Evolutionary conservation across 2,797 vertebrate species (phyloP), one percentile per base, ranked within the genome.

Genomic region (Hapalemur alaotrensis): DNA sequence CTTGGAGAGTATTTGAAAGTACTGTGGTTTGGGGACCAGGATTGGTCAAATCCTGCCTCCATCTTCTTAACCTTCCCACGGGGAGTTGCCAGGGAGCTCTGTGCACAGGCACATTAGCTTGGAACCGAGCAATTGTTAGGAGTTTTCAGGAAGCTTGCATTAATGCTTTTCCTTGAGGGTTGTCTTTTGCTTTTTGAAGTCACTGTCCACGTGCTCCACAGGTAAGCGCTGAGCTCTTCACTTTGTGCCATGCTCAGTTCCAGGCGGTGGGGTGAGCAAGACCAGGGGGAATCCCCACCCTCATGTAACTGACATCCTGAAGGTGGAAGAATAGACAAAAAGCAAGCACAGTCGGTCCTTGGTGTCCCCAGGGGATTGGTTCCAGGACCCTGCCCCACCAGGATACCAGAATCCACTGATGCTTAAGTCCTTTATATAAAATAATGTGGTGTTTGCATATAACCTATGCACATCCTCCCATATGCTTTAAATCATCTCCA

Each of bases 191-290:
- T 57, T 43, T 43, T 63, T 32, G 4, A 43, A 25, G n/a, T 46
- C 57, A 25, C 25, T 2, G 0, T 46, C 43, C 10, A 5, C 20
- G 14, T 38, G 43, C 15, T 90, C 7, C 15, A 11, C 17, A 13
- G 0, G 5, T 57, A 7, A 11, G 67, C 48, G 15, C 9, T 12
- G 30, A 46, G 23, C 13, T 18, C 30, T 23, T 82, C 63, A 18
- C 46, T 70, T 65, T 3, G 54, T 32, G 8, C 32, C 20, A 0
- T 1, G 7, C 22, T 22, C 23, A 11, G n/a, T 54, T 69, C 25
- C 30, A 30, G 54, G 12, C 11, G 4, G 25, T 9, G 2, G 22
- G 12, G 35, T 30, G 73, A 65, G 30, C 5, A 15, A 30, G 43
- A 57, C 20, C 5, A 4, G 15, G 73, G 30, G 11, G 20, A 22